These are phyloP conservation scores for Lamproptera curius DNA, from an alignment of 2,888 invertebrate genomes.

Conservation along the genomic window DNA sequence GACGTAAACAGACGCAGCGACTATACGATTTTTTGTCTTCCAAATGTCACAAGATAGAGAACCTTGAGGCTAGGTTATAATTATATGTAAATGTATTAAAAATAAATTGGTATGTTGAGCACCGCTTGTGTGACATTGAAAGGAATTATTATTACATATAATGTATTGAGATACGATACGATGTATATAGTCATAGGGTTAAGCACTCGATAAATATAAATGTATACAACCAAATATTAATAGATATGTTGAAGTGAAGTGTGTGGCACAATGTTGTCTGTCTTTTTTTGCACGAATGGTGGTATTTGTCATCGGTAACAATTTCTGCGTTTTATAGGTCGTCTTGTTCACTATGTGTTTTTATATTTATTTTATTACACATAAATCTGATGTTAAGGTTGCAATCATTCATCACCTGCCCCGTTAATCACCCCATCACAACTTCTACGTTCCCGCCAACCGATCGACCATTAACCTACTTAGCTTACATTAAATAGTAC, in stretches of 20 bases:
- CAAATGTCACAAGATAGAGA: slow-evolving; percentile 22
- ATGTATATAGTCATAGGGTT: slow-evolving; percentile 4
- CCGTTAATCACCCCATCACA: slow-evolving; percentile 3
- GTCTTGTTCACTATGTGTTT: not conserved
- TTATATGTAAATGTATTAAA: slow-evolving; percentile 24
- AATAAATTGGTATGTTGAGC: slow-evolving; percentile 20
- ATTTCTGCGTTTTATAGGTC: not conserved
- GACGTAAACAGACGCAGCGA: slow-evolving; percentile 20
- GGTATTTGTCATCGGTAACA: not conserved
- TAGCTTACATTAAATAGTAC: not conserved
- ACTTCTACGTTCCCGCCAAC: not conserved
- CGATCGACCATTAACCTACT: not conserved
- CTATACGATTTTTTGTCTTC: slow-evolving; percentile 7
- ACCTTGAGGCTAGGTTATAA: slow-evolving; percentile 19
- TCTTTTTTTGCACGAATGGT: not conserved
- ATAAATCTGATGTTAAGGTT: slow-evolving; percentile 4
- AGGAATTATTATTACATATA: slow-evolving; percentile 54
- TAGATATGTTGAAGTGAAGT: slow-evolving; percentile 10
- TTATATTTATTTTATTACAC: not conserved
- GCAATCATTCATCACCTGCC: slow-evolving; percentile 20
- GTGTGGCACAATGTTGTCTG: slow-evolving; percentile 11
- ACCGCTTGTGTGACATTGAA: slow-evolving; percentile 26
- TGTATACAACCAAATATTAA: slow-evolving; percentile 7
- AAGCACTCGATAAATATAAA: not conserved
- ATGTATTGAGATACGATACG: slow-evolving; percentile 32